phyloP scores from a whole-genome alignment of 2,797 vertebrate genomes.

The Pipistrellus kuhlii region DNA sequence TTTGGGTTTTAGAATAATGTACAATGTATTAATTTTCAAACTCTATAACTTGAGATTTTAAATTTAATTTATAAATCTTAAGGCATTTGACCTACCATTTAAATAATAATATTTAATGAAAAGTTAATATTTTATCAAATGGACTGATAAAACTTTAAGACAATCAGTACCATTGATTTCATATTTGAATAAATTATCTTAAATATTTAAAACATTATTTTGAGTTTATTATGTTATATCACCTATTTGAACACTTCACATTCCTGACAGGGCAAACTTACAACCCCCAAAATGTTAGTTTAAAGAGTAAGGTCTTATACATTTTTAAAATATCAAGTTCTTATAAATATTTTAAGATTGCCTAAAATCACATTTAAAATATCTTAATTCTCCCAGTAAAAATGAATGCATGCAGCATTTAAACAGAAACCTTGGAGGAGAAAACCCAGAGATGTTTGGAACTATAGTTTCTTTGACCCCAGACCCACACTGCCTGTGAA shows the following conservation, averaged over 20 bases:
- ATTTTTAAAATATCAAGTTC: neutral
- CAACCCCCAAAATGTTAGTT: neutral
- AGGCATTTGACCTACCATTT: neutral
- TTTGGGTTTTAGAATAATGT: neutral
- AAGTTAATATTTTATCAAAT: neutral
- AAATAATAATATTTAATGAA: conserved; percentile 2
- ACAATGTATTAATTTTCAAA: neutral
- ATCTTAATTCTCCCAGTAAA: neutral
- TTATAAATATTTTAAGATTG: neutral
- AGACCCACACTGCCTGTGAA: accelerated
- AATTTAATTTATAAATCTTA: neutral
- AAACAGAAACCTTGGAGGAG: neutral
- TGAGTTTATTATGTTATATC: neutral
- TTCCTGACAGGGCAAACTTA: neutral
- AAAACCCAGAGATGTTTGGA: accelerated
- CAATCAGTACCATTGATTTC: neutral
- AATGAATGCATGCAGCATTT: too few relatives aligned
- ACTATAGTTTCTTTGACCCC: accelerated
- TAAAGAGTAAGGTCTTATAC: neutral
- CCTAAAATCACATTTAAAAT: neutral
- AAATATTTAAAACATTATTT: conserved; percentile 21
- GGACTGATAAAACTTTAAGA: neutral
- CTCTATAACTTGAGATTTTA: neutral
- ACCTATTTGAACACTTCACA: neutral
- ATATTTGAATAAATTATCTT: neutral